Evolutionary conservation across 2,797 vertebrate genomes (phyloP).

Genomic region (Cygnus olor): DNA sequence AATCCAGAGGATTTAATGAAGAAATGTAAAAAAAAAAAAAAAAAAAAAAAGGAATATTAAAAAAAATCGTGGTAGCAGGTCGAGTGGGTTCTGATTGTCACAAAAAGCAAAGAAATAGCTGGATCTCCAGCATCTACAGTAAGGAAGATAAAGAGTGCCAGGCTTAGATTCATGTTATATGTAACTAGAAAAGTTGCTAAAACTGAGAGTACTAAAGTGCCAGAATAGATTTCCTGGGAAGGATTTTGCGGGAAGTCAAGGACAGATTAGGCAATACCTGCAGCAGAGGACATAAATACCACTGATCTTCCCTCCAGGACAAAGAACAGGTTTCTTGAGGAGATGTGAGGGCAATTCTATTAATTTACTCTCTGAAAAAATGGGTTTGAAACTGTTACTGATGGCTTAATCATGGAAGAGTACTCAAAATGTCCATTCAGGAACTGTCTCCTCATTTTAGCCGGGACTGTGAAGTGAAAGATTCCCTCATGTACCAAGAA

Average conservation of each 20-base stretch:
- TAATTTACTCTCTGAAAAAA: background rate
- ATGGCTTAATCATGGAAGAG: background rate
- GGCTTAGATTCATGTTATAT: background rate
- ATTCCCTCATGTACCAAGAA: background rate
- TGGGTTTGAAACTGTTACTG: background rate
- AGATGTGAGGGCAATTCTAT: background rate
- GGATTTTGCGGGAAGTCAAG: background rate
- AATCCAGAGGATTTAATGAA: background rate
- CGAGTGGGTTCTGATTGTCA: background rate
- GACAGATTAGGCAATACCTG: background rate
- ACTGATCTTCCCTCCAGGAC: background rate
- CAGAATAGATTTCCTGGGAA: background rate
- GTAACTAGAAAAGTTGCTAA: background rate
- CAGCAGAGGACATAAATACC: background rate
- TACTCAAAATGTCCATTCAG: background rate
- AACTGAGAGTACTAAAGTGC: background rate
- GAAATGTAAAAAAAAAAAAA: background rate
- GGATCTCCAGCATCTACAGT: background rate
- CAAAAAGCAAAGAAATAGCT: background rate
- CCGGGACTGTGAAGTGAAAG: background rate
- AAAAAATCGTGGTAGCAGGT: background rate
- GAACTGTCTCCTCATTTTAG: background rate
- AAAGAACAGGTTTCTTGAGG: background rate
- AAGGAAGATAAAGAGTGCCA: background rate
- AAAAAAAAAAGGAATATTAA: background rate